A percentile compares a stretch with the other conserved stretches of the same genome.
phyloP scores from a whole-genome alignment of 2,888 invertebrate genomes.

The Dryobotodes eremita region DNA sequence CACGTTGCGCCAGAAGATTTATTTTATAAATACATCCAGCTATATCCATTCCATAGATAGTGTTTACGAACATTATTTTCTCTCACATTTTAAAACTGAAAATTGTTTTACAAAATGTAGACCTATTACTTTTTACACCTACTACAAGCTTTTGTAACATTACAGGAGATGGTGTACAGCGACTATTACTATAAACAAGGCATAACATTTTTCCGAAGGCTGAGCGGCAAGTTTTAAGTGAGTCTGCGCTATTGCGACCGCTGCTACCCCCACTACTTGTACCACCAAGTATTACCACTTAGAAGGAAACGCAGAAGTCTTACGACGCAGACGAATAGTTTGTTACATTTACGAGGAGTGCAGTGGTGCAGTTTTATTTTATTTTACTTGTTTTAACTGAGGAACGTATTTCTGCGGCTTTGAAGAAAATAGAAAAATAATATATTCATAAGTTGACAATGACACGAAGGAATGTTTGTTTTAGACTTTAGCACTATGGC shows the following conservation, averaged over 20 bases:
- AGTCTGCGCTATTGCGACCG: conserved; percentile 56
- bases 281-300: conserved; percentile 33
- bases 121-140: conserved; percentile 19
- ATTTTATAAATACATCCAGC: background rate
- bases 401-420: background rate
- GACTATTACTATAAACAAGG: conserved; percentile 56
- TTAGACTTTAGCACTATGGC: background rate
- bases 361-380: conserved; percentile 33
- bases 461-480: background rate
- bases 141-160: conserved; percentile 20
- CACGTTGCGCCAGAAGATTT: background rate
- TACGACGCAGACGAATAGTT: conserved; percentile 49
- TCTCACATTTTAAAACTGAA: background rate
- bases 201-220: conserved; percentile 58
- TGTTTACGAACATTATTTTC: background rate
- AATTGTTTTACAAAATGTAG: conserved; percentile 12
- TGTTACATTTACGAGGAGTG: conserved; percentile 45
- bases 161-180: conserved; percentile 29
- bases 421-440: conserved; percentile 20
- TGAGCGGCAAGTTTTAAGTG: conserved; percentile 65
- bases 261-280: conserved; percentile 32
- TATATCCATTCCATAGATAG: background rate
- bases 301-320: conserved; percentile 54
- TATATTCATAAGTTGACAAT: background rate
- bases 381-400: conserved; percentile 23